Percentiles rank a stretch among this genome's conserved stretches.
phyloP scores from a whole-genome alignment of 2,797 vertebrate species.

The Lophius americanus region DNA sequence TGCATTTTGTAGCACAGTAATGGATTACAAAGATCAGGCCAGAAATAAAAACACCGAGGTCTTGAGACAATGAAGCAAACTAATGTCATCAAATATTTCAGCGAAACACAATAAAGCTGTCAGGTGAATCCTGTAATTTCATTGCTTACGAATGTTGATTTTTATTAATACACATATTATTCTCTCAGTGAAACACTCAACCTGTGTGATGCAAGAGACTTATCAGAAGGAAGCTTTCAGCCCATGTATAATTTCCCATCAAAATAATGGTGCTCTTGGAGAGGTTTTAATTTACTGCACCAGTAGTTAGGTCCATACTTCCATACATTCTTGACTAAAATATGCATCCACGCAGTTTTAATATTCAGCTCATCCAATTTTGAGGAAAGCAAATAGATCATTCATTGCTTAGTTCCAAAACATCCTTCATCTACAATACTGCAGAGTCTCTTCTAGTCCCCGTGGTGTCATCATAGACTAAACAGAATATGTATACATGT shows the following conservation, averaged over 20 bases:
- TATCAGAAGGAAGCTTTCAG: background rate
- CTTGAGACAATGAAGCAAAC: background rate
- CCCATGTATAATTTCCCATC: background rate
- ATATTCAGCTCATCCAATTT: constrained; percentile 12
- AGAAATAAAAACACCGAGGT: constrained; percentile 2
- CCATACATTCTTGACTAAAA: constrained; percentile 16
- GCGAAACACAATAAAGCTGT: background rate
- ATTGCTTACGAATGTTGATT: constrained; percentile 12
- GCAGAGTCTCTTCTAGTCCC: background rate
- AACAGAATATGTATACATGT: background rate
- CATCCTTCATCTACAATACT: constrained; percentile 1
- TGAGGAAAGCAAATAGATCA: constrained; percentile 13
- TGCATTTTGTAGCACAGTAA: background rate
- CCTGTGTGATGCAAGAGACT: background rate
- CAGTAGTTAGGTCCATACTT: constrained; percentile 12
- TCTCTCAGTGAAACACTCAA: background rate
- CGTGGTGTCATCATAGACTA: constrained; percentile 6
- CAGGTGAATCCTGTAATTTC: constrained; percentile 17
- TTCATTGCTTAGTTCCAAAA: constrained; percentile 3
- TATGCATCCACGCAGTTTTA: constrained; percentile 6
- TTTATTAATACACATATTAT: constrained; percentile 1
- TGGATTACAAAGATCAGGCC: background rate
- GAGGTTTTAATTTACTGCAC: constrained; percentile 5
- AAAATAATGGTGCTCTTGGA: constrained; percentile 6
- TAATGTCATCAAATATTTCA: constrained; percentile 10